phyloP scores from a whole-genome alignment of 2,797 vertebrate species.

The Ctenosaura bakeri region DNA sequence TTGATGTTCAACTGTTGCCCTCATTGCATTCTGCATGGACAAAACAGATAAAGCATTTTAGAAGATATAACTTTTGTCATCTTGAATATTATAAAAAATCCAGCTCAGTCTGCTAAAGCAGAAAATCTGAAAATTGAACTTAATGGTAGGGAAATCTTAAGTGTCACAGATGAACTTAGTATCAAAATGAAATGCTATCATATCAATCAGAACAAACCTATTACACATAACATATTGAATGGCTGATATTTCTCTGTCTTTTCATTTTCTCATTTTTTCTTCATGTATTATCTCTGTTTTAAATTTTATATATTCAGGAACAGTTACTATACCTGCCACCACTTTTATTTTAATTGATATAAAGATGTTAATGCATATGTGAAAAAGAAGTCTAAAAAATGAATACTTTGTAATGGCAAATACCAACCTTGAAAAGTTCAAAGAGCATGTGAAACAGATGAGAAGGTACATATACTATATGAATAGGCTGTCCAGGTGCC shows the following conservation, averaged over 20 bases:
- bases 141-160: not conserved
- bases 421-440: slow-evolving; percentile 95
- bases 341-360: not conserved
- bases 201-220: not conserved
- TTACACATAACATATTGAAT: not conserved
- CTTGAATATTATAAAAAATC: not conserved
- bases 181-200: not conserved
- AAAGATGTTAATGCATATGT: not conserved
- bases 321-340: not conserved
- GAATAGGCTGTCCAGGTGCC: slow-evolving; percentile 84
- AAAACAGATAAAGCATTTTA: slow-evolving; percentile 30
- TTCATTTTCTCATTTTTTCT: not conserved
- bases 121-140: not conserved
- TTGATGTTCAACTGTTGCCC: slow-evolving; percentile 95
- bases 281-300: not conserved
- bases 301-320: not conserved
- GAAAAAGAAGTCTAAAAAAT: not conserved
- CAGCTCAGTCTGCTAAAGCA: not conserved
- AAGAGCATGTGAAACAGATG: slow-evolving; percentile 99
- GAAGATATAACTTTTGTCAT: not conserved
- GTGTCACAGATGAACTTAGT: not conserved
- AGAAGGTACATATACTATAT: slow-evolving; percentile 96
- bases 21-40: slow-evolving; percentile 93
- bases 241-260: too few species aligned
- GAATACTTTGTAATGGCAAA: not conserved